Evolutionary conservation across 2,888 invertebrate genomes (phyloP), one percentile per base, ranked within the genome.

Genomic region (Druceiella hillmani): DNA sequence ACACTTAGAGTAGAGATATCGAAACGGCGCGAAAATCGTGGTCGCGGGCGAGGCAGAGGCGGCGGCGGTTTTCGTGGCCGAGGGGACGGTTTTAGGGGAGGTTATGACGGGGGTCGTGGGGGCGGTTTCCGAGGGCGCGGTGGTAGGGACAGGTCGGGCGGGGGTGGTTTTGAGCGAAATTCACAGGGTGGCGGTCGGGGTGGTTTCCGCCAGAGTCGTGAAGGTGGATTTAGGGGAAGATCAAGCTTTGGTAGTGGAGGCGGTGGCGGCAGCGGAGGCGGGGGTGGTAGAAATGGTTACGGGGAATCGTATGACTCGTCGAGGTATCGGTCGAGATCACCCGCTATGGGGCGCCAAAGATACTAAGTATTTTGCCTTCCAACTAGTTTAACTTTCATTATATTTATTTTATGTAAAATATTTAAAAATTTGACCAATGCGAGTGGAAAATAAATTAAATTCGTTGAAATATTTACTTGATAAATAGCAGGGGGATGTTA

Each of bases 1-100:
- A 89, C 89, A 56, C 71, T 92, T 49, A 78, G 90, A 55, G 91
- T 92, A 44, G 91, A 92, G 69, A 82, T 91, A 53, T 89, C 89
- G 40, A 79, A 88, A 50, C 87, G 87, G 52, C 78, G 86, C 48
- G 81, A 85, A 46, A 78, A 87, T 30, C 80, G 81, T 38, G 73
- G 79, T 44, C 76, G 81, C 44, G 76, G 81, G 47, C 75, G 76
- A 34, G 69, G 76, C 38, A 70, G 78, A 43, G 69, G 76, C 38
- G 71, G 78, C 39, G 67, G 74, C 32, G 62, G 75, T 38, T 66
- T 72, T 17, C 64, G 69, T 40, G 57, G 73, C 26, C 64, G 74
- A 24, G 60, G 68, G 33, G 58, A 62, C 20, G 65, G 75, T 3
- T 65, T 73, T 30, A 64, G 70, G 29, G 59, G 67, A 35, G 60